phyloP scores from a whole-genome alignment of 2,797 vertebrate genomes.

The Oreortyx pictus region DNA sequence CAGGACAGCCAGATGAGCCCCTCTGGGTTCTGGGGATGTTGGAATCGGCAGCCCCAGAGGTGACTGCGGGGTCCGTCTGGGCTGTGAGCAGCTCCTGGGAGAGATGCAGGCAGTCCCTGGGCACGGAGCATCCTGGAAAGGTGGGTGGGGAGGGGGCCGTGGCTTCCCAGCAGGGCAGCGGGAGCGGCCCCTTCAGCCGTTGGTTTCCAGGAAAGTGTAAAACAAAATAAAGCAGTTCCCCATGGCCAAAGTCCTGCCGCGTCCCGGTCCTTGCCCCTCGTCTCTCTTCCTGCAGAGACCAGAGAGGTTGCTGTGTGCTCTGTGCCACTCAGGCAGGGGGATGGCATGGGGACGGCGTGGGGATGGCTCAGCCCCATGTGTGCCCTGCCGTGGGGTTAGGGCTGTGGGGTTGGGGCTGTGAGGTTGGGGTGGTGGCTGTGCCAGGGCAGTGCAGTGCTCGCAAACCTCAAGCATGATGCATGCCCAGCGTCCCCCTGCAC shows the following conservation, averaged over 20 bases:
- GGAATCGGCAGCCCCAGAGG: neutral
- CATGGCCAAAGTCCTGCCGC: neutral
- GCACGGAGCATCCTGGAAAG: neutral
- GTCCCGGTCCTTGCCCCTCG: neutral
- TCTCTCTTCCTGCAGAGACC: neutral
- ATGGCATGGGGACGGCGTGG: neutral
- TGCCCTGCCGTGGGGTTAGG: neutral
- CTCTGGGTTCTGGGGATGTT: fast-evolving
- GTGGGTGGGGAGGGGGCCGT: neutral
- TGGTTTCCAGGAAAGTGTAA: conserved; percentile 55
- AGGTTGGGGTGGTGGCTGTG: neutral
- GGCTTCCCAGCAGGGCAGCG: conserved; percentile 32
- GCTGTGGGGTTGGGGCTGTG: neutral
- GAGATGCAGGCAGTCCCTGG: neutral
- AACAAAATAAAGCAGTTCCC: conserved; percentile 19
- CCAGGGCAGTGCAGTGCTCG: fast-evolving
- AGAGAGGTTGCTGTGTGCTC: neutral
- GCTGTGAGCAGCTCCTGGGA: neutral
- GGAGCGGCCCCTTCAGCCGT: neutral
- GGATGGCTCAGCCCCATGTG: neutral
- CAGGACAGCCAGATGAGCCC: neutral
- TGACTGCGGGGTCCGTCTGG: neutral
- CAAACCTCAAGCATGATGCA: fast-evolving
- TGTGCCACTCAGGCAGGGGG: fast-evolving
- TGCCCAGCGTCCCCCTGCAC: neutral